Evolutionary conservation across 2,797 vertebrate species (phyloP), one percentile per base, ranked within the genome.

Genomic region (Peromyscus eremicus): DNA sequence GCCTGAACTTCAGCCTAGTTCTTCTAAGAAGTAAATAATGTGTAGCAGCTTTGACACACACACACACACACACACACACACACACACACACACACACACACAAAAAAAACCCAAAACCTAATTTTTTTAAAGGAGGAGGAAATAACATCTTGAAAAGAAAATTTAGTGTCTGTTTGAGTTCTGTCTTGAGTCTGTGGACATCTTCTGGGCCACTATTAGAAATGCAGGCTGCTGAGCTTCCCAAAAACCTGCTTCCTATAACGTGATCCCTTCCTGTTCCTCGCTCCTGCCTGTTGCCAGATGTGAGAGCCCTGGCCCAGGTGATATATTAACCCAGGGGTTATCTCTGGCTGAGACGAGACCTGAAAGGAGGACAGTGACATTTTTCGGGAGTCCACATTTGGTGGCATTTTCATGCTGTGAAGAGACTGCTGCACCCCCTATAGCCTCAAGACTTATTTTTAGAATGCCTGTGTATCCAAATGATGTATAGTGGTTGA

Each of bases 221-320:
- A 84, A 12, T 6, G 1, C 29, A 52, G 57, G 8, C 14, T 10
- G 14, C 68, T 4, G 4, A 52, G 21, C 34, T 46, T 6, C 0
- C 5, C 34, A 13, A 0, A 13, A 0, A 4, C 52, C 52, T 66
- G 21, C 60, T 3, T 2, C 27, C 0, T 0, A 21, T 34, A 55
- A 13, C 1, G 0, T 2, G 71, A 13, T n/a, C 40, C 84, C 57
- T 32, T 4, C 71, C 2, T 2, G 11, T 71, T 29, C 11, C 34
- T 73, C 19, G 4, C 9, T 73, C 37, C 71, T 6, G 1, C 1
- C 7, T 43, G 0, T 40, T 73, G 37, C 21, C 17, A 0, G 4
- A 0, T 21, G 6, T 40, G 76, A 88, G 49, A 91, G 21, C 62
- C 2, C n/a, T 13, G 23, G 27, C 12, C 37, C 11, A 0, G 9